Conservation (phyloP, 2,888 invertebrate species). For the Sarcophaga caerulescens region DNA sequence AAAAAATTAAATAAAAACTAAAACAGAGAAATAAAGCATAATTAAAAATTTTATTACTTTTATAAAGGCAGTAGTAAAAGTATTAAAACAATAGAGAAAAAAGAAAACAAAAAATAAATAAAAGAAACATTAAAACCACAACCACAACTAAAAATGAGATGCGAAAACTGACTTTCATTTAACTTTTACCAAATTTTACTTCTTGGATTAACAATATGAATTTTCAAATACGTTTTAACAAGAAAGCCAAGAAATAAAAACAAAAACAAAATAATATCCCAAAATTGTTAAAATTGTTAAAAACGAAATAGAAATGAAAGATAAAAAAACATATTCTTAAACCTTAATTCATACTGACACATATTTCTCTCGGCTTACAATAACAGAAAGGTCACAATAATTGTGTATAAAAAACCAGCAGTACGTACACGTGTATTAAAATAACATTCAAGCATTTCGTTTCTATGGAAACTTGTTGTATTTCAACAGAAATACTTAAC, state of each 20-base stretch:
- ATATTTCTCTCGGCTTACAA: too few species aligned
- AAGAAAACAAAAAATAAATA: neutral
- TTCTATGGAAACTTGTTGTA: too few species aligned
- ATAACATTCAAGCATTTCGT: too few species aligned
- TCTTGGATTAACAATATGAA: slow-evolving; percentile 6
- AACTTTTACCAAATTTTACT: slow-evolving; percentile 39
- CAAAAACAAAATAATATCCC: neutral
- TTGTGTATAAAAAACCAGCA: too few species aligned
- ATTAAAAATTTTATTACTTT: neutral
- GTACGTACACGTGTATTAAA: too few species aligned
- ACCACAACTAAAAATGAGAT: slow-evolving; percentile 12
- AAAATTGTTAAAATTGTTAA: neutral
- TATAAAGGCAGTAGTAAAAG: neutral
- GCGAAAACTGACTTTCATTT: slow-evolving; percentile 38
- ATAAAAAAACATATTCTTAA: neutral
- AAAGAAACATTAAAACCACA: slow-evolving; percentile 5
- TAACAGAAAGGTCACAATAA: too few species aligned
- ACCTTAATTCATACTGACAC: too few species aligned
- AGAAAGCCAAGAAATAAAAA: neutral
- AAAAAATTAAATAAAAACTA: too few species aligned
- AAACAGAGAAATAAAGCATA: neutral
- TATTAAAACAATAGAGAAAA: too few species aligned
- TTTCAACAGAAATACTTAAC: too few species aligned
- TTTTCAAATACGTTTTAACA: slow-evolving; percentile 2
- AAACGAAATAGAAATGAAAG: neutral